Conservation (phyloP, 1,140 invertebrate genomes). For the Caerostris darwini region DNA sequence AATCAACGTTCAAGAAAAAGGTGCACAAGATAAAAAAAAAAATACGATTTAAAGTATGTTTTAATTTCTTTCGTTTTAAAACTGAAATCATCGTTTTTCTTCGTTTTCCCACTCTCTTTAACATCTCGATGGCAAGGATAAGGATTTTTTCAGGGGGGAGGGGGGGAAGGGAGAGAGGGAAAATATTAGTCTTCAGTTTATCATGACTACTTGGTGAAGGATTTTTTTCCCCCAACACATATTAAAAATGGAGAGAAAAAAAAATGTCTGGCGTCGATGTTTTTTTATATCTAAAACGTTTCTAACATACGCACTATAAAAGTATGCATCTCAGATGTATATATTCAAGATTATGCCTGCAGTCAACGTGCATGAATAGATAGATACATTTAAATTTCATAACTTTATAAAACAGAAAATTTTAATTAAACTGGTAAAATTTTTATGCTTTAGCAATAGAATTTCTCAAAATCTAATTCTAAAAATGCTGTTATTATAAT, state of each 20-base stretch:
- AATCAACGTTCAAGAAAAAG: conserved; percentile 76
- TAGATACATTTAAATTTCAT: too few species aligned
- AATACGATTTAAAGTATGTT: conserved; percentile 77
- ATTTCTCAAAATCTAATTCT: not conserved
- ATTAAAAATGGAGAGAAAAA: not conserved
- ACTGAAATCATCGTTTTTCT: conserved; percentile 71
- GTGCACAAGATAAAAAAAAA: not conserved
- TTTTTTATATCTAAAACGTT: not conserved
- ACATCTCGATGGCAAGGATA: conserved; percentile 52
- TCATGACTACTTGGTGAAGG: conserved; percentile 6
- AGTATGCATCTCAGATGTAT: not conserved
- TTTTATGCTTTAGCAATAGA: not conserved
- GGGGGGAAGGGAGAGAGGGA: not conserved
- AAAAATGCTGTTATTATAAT: not conserved
- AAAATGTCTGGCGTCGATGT: not conserved
- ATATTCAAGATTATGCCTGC: too few species aligned
- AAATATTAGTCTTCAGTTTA: conserved; percentile 62
- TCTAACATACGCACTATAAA: not conserved
- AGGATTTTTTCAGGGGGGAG: not conserved
- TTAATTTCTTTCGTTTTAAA: conserved; percentile 74
- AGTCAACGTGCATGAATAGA: too few species aligned
- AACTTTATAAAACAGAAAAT: too few species aligned
- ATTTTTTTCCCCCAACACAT: not conserved
- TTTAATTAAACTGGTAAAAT: too few species aligned
- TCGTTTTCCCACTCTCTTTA: conserved; percentile 39